Evolutionary conservation across 2,888 invertebrate species (phyloP).

Genomic region (Leptinotarsa juncta): DNA sequence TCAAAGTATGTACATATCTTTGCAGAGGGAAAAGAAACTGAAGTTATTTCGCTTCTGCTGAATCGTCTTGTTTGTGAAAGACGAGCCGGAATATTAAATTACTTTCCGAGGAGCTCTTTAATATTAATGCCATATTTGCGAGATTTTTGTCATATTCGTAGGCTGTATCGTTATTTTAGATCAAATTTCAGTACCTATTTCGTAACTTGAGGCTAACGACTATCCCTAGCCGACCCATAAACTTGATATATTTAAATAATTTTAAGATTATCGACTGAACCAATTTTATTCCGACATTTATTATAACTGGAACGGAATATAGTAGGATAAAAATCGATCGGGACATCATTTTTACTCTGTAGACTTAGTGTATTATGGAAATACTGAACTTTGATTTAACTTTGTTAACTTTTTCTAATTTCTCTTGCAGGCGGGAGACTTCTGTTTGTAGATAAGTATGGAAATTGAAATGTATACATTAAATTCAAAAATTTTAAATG

Average conservation of each 20-base stretch:
- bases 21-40: conserved; percentile 1
- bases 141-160: conserved; percentile 34
- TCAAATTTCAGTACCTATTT: conserved; percentile 44
- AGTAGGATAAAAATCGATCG: conserved; percentile 24
- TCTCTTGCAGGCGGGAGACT: conserved; percentile 54
- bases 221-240: conserved; percentile 24
- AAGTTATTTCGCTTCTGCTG: conserved; percentile 29
- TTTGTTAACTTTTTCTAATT: conserved; percentile 42
- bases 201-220: conserved; percentile 22
- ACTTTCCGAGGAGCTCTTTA: conserved; percentile 11
- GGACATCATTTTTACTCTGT: conserved; percentile 24
- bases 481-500: conserved; percentile 53
- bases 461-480: conserved; percentile 38
- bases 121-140: conserved; percentile 25
- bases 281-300: conserved; percentile 31
- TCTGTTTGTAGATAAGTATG: conserved; percentile 41
- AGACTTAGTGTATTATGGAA: conserved; percentile 21
- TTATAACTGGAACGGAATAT: conserved; percentile 28
- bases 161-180: conserved; percentile 35
- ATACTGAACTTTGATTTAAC: conserved; percentile 43
- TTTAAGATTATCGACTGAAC: conserved; percentile 39
- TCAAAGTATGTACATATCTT: conserved; percentile 17
- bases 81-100: conserved; percentile 16
- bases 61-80: conserved; percentile 23
- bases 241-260: conserved; percentile 37